Evolutionary conservation across 1,140 invertebrate genomes (phyloP).

Genomic region (Drosophila cardini): DNA sequence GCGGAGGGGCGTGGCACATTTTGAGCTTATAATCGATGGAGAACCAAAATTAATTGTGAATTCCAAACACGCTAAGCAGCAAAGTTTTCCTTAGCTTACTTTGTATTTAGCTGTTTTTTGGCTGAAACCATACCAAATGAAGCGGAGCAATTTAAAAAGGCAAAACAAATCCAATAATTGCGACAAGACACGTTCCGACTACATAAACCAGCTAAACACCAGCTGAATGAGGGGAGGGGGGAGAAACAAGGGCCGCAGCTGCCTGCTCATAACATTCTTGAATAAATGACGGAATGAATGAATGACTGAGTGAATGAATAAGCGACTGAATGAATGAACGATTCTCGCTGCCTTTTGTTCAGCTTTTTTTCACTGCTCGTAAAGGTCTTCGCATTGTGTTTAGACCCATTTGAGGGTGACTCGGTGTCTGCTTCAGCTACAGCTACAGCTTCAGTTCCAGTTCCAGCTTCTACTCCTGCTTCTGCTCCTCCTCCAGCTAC

Average conservation of each 20-base stretch:
- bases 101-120: neutral
- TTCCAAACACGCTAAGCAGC: constrained; percentile 4
- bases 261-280: constrained; percentile 63
- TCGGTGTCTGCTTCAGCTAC: neutral
- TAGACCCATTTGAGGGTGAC: constrained; percentile 56
- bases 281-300: constrained; percentile 44
- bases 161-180: constrained; percentile 76
- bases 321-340: constrained; percentile 56
- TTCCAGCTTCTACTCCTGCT: neutral
- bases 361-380: constrained; percentile 54
- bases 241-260: constrained; percentile 15
- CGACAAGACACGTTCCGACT: constrained; percentile 67
- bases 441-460: too few relatives aligned
- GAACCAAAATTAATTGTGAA: neutral
- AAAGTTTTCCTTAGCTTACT: neutral
- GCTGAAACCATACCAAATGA: constrained; percentile 73
- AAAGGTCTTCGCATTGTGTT: constrained; percentile 63
- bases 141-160: constrained; percentile 84
- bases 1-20: constrained; percentile 4
- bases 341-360: constrained; percentile 48
- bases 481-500: neutral
- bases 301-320: constrained; percentile 15
- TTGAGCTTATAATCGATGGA: constrained; percentile 3
- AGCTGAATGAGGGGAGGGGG: constrained; percentile 47
- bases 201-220: constrained; percentile 81